Evolutionary conservation across 1,140 invertebrate species (phyloP).

Genomic region (Sesamia nonagrioides): DNA sequence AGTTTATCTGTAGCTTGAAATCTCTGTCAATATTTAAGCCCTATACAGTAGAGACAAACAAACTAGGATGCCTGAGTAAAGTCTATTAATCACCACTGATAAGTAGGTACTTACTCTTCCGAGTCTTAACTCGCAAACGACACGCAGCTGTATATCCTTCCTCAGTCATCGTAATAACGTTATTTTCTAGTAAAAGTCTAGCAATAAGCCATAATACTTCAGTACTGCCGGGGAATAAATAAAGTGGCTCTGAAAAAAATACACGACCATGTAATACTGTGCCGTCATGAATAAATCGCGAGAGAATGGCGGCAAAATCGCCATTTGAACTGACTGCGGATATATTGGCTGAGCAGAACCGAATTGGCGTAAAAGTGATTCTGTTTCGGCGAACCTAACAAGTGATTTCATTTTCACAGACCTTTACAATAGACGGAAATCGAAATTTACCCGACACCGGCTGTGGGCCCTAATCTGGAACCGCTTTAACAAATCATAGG

Average conservation of each 20-base stretch:
- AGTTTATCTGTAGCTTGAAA: background rate
- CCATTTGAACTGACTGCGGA: slow-evolving; percentile 53
- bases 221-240: slow-evolving; percentile 17
- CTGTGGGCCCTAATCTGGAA: slow-evolving; percentile 65
- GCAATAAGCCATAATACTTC: slow-evolving; percentile 35
- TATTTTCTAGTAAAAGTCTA: slow-evolving; percentile 24
- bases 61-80: background rate
- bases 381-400: slow-evolving; percentile 63
- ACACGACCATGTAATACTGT: slow-evolving; percentile 44
- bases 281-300: slow-evolving; percentile 50
- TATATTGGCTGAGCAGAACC: slow-evolving; percentile 60
- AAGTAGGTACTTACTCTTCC: background rate
- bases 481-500: slow-evolving; percentile 66
- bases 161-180: slow-evolving; percentile 5
- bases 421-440: slow-evolving; percentile 70
- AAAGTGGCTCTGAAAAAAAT: slow-evolving; percentile 34
- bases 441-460: slow-evolving; percentile 63
- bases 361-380: slow-evolving; percentile 68
- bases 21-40: background rate
- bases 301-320: slow-evolving; percentile 56
- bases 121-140: slow-evolving; percentile 16
- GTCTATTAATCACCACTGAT: slow-evolving; percentile 5
- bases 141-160: slow-evolving; percentile 11
- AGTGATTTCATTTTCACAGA: slow-evolving; percentile 67
- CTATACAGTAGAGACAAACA: background rate